phyloP scores from a whole-genome alignment of 2,113 vertebrate species.

The Chaetura pelagica region DNA sequence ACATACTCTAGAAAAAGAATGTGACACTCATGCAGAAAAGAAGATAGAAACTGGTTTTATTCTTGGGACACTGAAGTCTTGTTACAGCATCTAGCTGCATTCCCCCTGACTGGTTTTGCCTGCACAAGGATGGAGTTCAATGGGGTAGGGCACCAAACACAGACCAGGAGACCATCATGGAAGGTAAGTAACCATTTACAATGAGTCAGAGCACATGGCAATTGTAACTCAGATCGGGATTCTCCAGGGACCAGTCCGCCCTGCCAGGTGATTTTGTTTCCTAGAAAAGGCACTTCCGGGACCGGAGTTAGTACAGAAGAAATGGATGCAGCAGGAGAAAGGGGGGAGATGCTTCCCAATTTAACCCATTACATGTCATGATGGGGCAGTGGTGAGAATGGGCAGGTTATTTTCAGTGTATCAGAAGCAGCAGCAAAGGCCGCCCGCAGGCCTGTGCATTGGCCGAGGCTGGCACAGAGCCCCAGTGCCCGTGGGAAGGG shows the following conservation, averaged over 20 bases:
- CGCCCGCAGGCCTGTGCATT: not conserved
- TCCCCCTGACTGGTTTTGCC: slow-evolving; percentile 61
- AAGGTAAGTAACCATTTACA: slow-evolving; percentile 41
- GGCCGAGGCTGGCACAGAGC: not conserved
- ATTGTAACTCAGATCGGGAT: slow-evolving; percentile 22
- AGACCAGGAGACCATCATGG: slow-evolving; percentile 25
- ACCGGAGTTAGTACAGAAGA: slow-evolving; percentile 30
- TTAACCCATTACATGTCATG: not conserved
- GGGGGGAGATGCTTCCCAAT: slow-evolving; percentile 7
- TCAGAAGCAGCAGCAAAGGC: slow-evolving; percentile 55
- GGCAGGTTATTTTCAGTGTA: slow-evolving; percentile 42
- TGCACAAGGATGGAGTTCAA: slow-evolving; percentile 57
- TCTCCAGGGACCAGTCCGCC: slow-evolving; percentile 45
- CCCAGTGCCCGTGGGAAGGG: not conserved
- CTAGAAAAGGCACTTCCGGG: slow-evolving; percentile 74
- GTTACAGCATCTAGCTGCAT: slow-evolving; percentile 43
- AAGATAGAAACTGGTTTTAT: slow-evolving; percentile 73
- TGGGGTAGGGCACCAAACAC: slow-evolving; percentile 19
- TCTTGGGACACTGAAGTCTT: slow-evolving; percentile 51
- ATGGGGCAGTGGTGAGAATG: not conserved
- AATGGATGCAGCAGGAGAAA: not conserved
- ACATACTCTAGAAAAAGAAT: slow-evolving; percentile 20
- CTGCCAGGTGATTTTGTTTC: slow-evolving; percentile 57
- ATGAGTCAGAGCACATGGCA: slow-evolving; percentile 37
- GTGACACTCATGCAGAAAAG: slow-evolving; percentile 45